Conservation (phyloP, 2,888 invertebrate genomes). For the Leucozona laternaria region DNA sequence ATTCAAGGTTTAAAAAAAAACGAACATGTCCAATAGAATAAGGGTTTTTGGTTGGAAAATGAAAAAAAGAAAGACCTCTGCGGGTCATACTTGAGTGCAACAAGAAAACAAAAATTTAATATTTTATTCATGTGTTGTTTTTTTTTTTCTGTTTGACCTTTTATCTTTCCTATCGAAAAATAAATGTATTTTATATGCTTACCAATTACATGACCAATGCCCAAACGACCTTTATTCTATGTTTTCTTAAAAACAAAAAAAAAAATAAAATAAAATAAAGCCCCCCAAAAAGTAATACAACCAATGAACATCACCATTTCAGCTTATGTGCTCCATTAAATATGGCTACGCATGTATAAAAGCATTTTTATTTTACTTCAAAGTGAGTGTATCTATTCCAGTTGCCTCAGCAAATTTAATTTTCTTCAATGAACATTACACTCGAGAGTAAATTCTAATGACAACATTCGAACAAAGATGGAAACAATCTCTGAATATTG, state of each 20-base stretch:
- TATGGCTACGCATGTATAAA: slow-evolving; percentile 26
- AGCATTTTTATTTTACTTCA: slow-evolving; percentile 11
- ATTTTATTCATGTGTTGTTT: slow-evolving; percentile 11
- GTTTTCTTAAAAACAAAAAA: slow-evolving; percentile 1
- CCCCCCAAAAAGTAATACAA: neutral
- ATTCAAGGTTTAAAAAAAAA: neutral
- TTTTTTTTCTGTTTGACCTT: neutral
- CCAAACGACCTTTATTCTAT: neutral
- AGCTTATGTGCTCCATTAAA: slow-evolving; percentile 38
- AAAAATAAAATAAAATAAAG: neutral
- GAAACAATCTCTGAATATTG: neutral
- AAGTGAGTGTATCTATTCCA: neutral
- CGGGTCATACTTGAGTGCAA: too few relatives aligned
- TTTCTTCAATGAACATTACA: slow-evolving; percentile 22
- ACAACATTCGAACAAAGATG: neutral
- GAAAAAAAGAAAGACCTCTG: too few relatives aligned
- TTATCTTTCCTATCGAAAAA: neutral
- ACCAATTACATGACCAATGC: neutral
- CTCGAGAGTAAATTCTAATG: slow-evolving; percentile 5
- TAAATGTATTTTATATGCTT: neutral
- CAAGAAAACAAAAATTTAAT: neutral
- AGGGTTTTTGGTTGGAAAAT: neutral
- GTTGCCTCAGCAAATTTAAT: slow-evolving; percentile 24
- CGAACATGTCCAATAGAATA: neutral
- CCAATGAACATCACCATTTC: slow-evolving; percentile 35